These are phyloP conservation scores for Polymixis lichenea DNA, from an alignment of 2,888 invertebrate species.

Conservation along the genomic window DNA sequence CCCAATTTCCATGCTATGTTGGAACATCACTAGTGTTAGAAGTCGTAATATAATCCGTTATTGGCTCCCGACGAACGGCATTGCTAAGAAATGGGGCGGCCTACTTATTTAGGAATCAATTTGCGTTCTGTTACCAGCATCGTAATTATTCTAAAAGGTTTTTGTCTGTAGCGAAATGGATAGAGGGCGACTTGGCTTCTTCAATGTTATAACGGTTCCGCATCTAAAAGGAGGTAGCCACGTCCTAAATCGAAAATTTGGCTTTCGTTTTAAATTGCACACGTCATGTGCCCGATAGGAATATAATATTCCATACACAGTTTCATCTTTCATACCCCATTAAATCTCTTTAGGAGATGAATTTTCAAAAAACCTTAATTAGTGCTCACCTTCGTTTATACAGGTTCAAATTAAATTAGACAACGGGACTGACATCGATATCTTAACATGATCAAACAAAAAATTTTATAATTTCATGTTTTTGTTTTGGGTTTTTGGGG, in stretches of 20 bases:
- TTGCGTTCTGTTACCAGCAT: slow-evolving; percentile 16
- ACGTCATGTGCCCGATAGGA: background rate
- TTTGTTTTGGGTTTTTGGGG: too few relatives aligned
- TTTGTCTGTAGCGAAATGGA: slow-evolving; percentile 9
- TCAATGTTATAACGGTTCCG: background rate
- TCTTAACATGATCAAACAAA: too few relatives aligned
- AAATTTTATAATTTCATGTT: too few relatives aligned
- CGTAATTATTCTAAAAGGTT: slow-evolving; percentile 39
- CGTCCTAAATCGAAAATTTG: background rate
- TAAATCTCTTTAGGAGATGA: background rate
- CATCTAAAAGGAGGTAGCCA: background rate
- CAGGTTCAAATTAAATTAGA: too few relatives aligned
- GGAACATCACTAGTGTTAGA: too few relatives aligned
- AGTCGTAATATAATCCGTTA: background rate
- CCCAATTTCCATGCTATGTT: background rate
- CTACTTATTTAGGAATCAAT: slow-evolving; percentile 21
- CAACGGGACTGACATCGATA: too few relatives aligned
- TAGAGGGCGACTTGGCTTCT: background rate
- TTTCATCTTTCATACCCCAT: background rate
- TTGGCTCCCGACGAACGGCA: background rate
- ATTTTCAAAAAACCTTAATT: background rate
- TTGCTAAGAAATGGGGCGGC: slow-evolving; percentile 12
- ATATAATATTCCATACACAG: background rate
- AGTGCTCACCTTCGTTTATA: background rate
- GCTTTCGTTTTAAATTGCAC: too few relatives aligned